A percentile compares a stretch with the other conserved stretches of the same genome.
phyloP scores from a whole-genome alignment of 2,797 vertebrate species.

The Jordanella pulchra region DNA sequence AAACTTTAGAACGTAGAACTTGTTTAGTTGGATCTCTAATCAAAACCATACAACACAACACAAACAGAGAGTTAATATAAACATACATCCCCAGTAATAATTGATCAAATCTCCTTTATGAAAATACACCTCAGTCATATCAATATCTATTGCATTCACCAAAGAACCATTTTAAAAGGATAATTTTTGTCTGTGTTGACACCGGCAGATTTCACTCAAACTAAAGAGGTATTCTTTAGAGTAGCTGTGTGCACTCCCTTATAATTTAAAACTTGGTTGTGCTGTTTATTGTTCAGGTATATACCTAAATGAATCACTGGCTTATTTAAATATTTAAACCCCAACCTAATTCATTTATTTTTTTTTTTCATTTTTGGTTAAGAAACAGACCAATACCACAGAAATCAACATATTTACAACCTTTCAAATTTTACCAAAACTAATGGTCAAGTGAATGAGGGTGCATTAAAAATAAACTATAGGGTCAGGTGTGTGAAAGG shows the following conservation, averaged over 20 bases:
- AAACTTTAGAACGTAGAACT: not conserved
- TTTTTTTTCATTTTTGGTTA: not conserved
- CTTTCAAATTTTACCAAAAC: not conserved
- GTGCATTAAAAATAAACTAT: not conserved
- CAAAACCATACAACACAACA: not conserved
- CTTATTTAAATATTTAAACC: not conserved
- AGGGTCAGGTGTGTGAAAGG: not conserved
- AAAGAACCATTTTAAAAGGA: not conserved
- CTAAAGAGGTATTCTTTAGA: not conserved
- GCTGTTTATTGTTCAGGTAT: not conserved
- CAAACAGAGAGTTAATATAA: not conserved
- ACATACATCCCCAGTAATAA: not conserved
- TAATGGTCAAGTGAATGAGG: not conserved
- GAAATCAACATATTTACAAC: not conserved
- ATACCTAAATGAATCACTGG: not conserved
- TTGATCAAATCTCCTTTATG: too few relatives aligned
- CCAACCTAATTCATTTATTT: not conserved
- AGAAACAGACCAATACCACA: not conserved
- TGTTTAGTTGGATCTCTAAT: not conserved
- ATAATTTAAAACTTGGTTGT: too few relatives aligned
- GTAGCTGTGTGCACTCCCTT: too few relatives aligned
- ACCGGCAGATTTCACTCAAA: not conserved
- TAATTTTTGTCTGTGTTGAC: not conserved
- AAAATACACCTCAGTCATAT: too few relatives aligned
- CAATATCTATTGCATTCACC: too few relatives aligned